Evolutionary conservation across 2,113 vertebrate genomes (phyloP), one percentile per base, ranked within the genome.

Genomic region (Neotragus moschatus): DNA sequence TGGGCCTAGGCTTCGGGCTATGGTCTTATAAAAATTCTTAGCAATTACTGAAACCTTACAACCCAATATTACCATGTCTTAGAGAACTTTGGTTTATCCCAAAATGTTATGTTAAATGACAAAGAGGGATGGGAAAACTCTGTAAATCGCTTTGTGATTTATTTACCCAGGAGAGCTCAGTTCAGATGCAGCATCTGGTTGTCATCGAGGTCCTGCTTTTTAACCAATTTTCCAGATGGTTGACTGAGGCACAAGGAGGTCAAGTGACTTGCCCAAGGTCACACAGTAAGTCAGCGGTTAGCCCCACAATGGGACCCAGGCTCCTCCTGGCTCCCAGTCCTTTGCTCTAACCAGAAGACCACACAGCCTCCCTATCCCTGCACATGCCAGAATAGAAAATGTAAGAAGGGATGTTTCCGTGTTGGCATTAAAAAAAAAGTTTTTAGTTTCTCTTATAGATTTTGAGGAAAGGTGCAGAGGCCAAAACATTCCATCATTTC

Each of bases 401-500:
- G 79, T n/a, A 85, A 94, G 85, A 55, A 90, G 90, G 91, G 96
- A 70, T 45, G 61, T 49, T 96, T 96, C 92, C 93, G 97, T 97
- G 94, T 70, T 98, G 9, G 1, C 89, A 97, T 94, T 96, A 86
- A 53, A 94, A 89, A 79, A 91, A 53, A 60, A 13, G 77, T 92
- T 94, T 86, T 95, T 87, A 94, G 26, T 92, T 96, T 96, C 60
- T 30, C 49, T 43, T 84, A 90, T 4, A 95, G 17, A 66, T 88
- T 82, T n/a, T 94, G 85, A 98, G 75, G 97, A 98, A 97, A 98
- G 88, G 39, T 97, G 84, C 87, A 0, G 0, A 94, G 96, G 97
- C 95, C 96, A 98, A 97, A 98, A 95, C 91, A 98, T 95, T 97
- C 97, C 96, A 97, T 96, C 92, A 96, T 80, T 97, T 91, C 98